Percentiles rank a stretch among this genome's conserved stretches.
These are phyloP conservation scores for Pogonomyrmex barbatus DNA, from an alignment of 1,140 invertebrate genomes.

Conservation along the genomic window DNA sequence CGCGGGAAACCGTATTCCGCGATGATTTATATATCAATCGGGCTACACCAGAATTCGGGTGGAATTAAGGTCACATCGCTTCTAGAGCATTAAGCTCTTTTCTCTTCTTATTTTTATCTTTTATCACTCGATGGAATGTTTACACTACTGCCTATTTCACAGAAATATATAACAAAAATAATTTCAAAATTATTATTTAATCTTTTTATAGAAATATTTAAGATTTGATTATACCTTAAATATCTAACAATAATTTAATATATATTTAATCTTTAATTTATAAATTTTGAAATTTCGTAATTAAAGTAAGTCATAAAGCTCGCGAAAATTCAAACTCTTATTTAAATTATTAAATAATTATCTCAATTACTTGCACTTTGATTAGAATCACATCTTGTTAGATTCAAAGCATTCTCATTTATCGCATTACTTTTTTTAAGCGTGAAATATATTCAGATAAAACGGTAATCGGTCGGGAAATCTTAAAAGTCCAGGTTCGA, in stretches of 20 bases:
- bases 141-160: neutral
- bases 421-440: neutral
- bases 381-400: neutral
- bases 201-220: neutral
- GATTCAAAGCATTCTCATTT: neutral
- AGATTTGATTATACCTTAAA: neutral
- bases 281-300: neutral
- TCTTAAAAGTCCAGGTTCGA: slow-evolving; percentile 65
- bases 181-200: neutral
- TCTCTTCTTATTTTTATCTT: slow-evolving; percentile 32
- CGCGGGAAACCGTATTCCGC: slow-evolving; percentile 67
- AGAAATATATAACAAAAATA: neutral
- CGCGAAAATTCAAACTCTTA: neutral
- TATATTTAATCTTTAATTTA: neutral
- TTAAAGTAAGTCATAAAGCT: neutral
- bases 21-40: slow-evolving; percentile 73
- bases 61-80: slow-evolving; percentile 68
- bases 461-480: slow-evolving; percentile 49
- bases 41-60: slow-evolving; percentile 41
- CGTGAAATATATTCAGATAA: slow-evolving; percentile 57
- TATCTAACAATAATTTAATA: neutral
- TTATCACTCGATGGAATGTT: slow-evolving; percentile 25
- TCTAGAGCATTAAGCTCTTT: slow-evolving; percentile 34
- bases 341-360: slow-evolving; percentile 18
- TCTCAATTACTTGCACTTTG: neutral